phyloP scores from a whole-genome alignment of 2,797 vertebrate species.

The Buphagus erythrorhynchus region DNA sequence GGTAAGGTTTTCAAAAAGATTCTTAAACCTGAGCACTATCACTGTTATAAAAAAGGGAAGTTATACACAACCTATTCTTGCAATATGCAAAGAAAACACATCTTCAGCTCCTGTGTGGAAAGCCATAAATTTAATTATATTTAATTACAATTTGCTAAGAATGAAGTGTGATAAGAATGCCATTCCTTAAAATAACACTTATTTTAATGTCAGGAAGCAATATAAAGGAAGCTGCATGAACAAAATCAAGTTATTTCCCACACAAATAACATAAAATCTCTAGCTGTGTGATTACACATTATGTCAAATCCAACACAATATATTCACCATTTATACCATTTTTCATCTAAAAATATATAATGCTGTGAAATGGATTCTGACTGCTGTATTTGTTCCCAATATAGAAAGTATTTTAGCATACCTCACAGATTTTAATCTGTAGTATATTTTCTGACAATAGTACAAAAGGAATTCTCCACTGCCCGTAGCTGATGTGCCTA shows the following conservation, averaged over 20 bases:
- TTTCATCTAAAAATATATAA: not conserved
- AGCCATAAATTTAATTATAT: not conserved
- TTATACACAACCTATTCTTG: not conserved
- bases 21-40: not conserved
- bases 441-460: not conserved
- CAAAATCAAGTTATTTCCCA: not conserved
- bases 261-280: not conserved
- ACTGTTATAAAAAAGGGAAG: not conserved
- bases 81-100: not conserved
- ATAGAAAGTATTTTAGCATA: not conserved
- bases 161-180: not conserved
- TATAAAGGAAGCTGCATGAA: not conserved
- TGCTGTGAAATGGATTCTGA: not conserved
- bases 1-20: not conserved
- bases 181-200: not conserved
- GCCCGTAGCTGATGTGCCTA: not conserved
- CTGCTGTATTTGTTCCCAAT: not conserved
- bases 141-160: not conserved
- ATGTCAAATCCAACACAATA: not conserved
- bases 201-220: constrained; percentile 8
- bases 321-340: not conserved
- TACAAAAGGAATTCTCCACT: not conserved
- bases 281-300: not conserved
- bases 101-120: not conserved
- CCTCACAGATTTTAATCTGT: not conserved